A percentile compares a stretch with the other conserved stretches of the same genome.
Conservation (phyloP, 2,113 vertebrate species). For the Hypomesus transpacificus region DNA sequence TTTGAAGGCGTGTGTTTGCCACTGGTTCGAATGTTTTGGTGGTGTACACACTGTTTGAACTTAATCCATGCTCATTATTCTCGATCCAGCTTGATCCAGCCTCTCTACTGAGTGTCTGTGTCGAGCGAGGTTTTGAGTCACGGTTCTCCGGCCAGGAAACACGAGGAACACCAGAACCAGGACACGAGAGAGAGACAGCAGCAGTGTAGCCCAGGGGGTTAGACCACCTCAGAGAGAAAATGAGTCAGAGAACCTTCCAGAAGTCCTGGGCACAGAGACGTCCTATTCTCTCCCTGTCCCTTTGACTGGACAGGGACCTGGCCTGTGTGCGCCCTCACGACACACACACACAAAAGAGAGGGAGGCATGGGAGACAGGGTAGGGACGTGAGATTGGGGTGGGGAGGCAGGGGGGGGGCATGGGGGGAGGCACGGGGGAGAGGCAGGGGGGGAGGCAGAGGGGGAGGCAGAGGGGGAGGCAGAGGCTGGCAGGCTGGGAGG, state of each 20-base stretch:
- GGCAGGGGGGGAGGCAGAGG: constrained; percentile 24
- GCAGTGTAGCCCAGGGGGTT: neutral
- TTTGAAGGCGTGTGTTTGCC: constrained; percentile 1
- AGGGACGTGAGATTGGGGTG: neutral
- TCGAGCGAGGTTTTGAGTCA: neutral
- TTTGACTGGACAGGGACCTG: constrained; percentile 38
- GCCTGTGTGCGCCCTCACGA: constrained; percentile 11
- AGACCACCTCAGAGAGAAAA: constrained; percentile 22
- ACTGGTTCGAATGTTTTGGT: neutral
- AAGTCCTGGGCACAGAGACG: constrained; percentile 34
- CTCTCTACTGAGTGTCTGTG: neutral
- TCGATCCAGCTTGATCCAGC: neutral
- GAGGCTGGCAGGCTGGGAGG: no score
- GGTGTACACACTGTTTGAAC: neutral
- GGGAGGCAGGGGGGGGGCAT: constrained; percentile 19
- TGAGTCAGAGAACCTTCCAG: constrained; percentile 39
- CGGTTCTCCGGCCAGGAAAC: no score
- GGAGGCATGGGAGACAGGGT: constrained; percentile 19
- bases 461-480: constrained; percentile 15
- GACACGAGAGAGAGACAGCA: neutral
- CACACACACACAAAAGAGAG: constrained; percentile 25
- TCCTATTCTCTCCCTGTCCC: constrained; percentile 32
- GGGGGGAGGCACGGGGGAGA: no score
- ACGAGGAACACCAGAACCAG: neutral
- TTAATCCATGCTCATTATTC: neutral